A percentile compares a stretch with the other conserved stretches of the same genome.
phyloP scores from a whole-genome alignment of 2,113 vertebrate species.

The Nothoprocta perdicaria region DNA sequence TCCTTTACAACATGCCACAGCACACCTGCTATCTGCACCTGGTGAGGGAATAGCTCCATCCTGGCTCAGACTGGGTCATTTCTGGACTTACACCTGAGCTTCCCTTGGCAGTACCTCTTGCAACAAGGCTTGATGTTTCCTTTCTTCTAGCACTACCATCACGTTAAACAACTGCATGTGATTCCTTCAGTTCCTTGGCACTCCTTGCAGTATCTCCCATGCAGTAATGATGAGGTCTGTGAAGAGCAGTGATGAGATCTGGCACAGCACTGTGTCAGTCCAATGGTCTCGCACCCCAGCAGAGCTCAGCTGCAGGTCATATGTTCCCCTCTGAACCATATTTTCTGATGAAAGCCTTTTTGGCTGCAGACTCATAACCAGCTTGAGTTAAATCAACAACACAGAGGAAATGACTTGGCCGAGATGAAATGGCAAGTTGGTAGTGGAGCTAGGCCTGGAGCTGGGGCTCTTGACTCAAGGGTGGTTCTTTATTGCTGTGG shows the following conservation, averaged over 20 bases:
- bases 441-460: not conserved
- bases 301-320: constrained; percentile 72
- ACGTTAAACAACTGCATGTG: constrained; percentile 65
- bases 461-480: not conserved
- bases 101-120: not conserved
- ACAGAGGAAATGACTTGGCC: constrained; percentile 12
- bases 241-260: constrained; percentile 68
- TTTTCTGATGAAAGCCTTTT: constrained; percentile 63
- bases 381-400: constrained; percentile 52
- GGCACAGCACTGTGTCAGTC: constrained; percentile 66
- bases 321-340: constrained; percentile 71
- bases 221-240: constrained; percentile 65
- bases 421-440: not conserved
- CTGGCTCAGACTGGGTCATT: not conserved
- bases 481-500: not conserved
- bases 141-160: constrained; percentile 33
- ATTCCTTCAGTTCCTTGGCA: constrained; percentile 66
- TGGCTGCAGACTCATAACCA: constrained; percentile 48
- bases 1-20: not conserved
- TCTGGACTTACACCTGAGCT: not conserved
- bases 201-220: constrained; percentile 8
- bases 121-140: not conserved
- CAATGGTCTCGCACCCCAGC: constrained; percentile 71
- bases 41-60: not conserved
- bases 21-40: not conserved